A percentile compares a stretch with the other conserved stretches of the same genome.
Conservation (phyloP, 2,113 vertebrate genomes). For the Tor tambroides region DNA sequence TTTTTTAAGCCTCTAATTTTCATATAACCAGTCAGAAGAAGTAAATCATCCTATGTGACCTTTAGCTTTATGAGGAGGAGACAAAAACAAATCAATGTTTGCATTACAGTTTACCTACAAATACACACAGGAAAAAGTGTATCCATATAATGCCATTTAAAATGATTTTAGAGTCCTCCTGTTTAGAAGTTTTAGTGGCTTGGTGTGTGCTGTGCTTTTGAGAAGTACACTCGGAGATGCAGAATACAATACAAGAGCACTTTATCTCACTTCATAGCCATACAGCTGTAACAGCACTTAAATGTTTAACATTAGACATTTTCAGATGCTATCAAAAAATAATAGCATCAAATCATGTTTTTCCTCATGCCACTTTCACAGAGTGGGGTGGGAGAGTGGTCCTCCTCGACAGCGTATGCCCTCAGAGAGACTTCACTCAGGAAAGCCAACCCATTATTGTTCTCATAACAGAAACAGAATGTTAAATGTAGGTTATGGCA, state of each 20-base stretch:
- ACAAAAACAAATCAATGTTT: constrained; percentile 26
- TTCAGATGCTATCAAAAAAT: constrained; percentile 55
- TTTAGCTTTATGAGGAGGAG: constrained; percentile 7
- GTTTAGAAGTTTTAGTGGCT: neutral
- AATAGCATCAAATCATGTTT: constrained; percentile 40
- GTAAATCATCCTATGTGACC: constrained; percentile 42
- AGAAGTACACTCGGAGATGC: neutral
- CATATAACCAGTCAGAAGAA: constrained; percentile 51
- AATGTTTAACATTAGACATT: constrained; percentile 57
- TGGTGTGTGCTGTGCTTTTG: constrained; percentile 4
- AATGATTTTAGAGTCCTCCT: neutral
- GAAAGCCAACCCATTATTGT: constrained; percentile 10
- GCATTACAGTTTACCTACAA: neutral
- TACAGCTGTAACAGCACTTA: constrained; percentile 43
- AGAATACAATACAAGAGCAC: constrained; percentile 33
- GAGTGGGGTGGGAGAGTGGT: neutral
- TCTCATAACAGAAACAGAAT: constrained; percentile 27
- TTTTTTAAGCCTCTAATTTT: constrained; percentile 12
- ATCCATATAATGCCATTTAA: neutral
- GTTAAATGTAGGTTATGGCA: constrained; percentile 26
- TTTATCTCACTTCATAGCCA: constrained; percentile 49
- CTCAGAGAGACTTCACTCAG: constrained; percentile 30
- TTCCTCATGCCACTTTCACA: constrained; percentile 29
- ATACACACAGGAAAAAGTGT: neutral
- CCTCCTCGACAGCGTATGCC: constrained; percentile 11